Evolutionary conservation across 2,113 vertebrate genomes (phyloP).

Genomic region (Lonchura striata): DNA sequence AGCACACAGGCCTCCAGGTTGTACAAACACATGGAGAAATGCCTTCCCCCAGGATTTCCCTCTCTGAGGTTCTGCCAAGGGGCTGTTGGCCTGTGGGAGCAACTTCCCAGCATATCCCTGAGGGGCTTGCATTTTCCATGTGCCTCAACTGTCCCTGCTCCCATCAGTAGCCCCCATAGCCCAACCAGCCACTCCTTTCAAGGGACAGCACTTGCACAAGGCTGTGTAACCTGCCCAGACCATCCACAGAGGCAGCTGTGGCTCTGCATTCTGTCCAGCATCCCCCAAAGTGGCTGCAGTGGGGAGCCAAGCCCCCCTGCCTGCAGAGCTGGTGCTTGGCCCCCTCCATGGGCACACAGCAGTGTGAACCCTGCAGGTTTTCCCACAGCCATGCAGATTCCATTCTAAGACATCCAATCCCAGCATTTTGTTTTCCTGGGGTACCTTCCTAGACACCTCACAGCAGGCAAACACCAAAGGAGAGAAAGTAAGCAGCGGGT

Average conservation of each 20-base stretch:
- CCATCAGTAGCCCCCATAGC: rapidly evolving
- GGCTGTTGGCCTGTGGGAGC: rapidly evolving
- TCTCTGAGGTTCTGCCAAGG: background rate
- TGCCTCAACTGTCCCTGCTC: rapidly evolving
- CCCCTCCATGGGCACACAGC: background rate
- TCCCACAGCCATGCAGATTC: background rate
- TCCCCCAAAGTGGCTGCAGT: rapidly evolving
- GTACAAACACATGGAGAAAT: background rate
- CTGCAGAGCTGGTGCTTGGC: background rate
- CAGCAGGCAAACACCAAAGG: background rate
- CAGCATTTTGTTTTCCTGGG: background rate
- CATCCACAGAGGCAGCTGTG: background rate
- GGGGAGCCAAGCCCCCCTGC: background rate
- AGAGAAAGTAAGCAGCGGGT: background rate
- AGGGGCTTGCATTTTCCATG: background rate
- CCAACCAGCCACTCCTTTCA: background rate
- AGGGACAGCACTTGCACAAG: background rate
- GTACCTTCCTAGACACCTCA: background rate
- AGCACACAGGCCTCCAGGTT: background rate
- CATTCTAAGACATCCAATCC: background rate
- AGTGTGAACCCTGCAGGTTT: background rate
- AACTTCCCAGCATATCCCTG: rapidly evolving
- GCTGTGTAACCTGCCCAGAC: background rate
- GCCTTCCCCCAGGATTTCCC: background rate
- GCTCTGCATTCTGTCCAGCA: background rate